phyloP scores from a whole-genome alignment of 2,888 invertebrate genomes.

The Meta bourneti region DNA sequence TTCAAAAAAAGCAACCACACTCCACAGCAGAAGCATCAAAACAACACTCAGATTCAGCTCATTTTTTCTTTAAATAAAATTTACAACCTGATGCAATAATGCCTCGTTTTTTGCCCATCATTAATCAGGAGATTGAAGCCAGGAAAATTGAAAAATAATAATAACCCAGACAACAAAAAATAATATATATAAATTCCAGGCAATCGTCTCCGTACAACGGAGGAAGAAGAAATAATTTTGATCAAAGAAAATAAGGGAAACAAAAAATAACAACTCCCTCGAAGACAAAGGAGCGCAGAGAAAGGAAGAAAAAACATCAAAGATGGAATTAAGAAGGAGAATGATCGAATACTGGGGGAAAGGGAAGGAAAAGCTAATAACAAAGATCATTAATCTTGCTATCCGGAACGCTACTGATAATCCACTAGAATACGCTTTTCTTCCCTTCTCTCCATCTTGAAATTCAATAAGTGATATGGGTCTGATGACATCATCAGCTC shows the following conservation, averaged over 20 bases:
- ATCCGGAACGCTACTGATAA: constrained; percentile 70
- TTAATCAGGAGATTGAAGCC: constrained; percentile 54
- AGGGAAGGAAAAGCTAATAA: constrained; percentile 70
- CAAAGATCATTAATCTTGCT: constrained; percentile 71
- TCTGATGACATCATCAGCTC: constrained; percentile 70
- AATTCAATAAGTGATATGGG: constrained; percentile 74
- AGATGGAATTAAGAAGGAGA: constrained; percentile 72
- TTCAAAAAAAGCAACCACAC: too few relatives aligned
- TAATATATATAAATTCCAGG: constrained; percentile 14
- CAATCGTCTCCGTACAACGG: constrained; percentile 8
- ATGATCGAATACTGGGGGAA: constrained; percentile 51
- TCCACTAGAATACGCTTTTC: constrained; percentile 52
- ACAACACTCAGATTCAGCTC: too few relatives aligned
- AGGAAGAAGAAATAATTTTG: constrained; percentile 61
- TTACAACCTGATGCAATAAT: constrained; percentile 55
- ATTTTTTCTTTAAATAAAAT: constrained; percentile 21
- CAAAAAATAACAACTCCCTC: constrained; percentile 7
- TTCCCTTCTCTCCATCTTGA: constrained; percentile 48
- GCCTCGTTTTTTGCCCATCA: constrained; percentile 37
- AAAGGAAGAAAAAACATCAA: constrained; percentile 45
- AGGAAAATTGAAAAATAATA: constrained; percentile 63
- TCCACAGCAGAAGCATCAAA: too few relatives aligned
- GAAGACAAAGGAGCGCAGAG: constrained; percentile 17
- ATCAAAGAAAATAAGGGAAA: constrained; percentile 50
- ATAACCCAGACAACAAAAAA: constrained; percentile 14